Conservation (phyloP, 2,797 vertebrate genomes). For the Phalanger gymnotis region DNA sequence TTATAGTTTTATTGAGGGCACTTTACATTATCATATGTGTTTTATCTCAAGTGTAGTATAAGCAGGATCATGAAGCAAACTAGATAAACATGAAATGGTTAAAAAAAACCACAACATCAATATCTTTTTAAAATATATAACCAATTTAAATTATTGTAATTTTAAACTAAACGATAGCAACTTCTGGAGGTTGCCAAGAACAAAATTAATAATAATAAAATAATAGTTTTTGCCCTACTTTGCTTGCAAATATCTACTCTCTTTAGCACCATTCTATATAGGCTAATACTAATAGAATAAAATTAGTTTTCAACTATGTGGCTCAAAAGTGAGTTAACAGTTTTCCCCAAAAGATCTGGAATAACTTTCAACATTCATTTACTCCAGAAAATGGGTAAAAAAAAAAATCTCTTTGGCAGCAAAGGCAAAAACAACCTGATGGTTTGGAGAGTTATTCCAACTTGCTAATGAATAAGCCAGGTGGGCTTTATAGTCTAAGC, state of each 20-base stretch:
- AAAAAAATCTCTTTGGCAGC: constrained; percentile 54
- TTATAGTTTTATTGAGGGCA: constrained; percentile 44
- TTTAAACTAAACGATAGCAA: constrained; percentile 13
- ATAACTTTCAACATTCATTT: not conserved
- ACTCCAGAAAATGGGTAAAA: not conserved
- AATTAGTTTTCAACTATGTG: constrained; percentile 44
- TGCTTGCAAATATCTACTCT: not conserved
- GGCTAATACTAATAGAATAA: constrained; percentile 46
- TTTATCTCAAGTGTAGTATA: constrained; percentile 12
- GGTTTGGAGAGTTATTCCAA: constrained; percentile 69
- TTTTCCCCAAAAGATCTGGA: constrained; percentile 48
- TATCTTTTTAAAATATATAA: constrained; percentile 8
- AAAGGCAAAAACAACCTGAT: constrained; percentile 62
- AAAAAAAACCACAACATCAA: not conserved
- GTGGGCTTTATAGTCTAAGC: constrained; percentile 53
- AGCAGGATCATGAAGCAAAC: constrained; percentile 39
- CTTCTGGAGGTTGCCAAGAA: not conserved
- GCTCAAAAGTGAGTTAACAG: constrained; percentile 45
- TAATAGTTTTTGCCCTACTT: not conserved
- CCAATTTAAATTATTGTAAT: constrained; percentile 24
- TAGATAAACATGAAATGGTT: constrained; percentile 24
- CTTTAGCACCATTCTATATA: constrained; percentile 24
- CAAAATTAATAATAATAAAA: not conserved
- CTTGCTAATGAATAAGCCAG: constrained; percentile 75
- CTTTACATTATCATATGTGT: constrained; percentile 59